These are phyloP conservation scores for Drosophila affinis DNA, from an alignment of 2,888 invertebrate species.

Conservation along the genomic window DNA sequence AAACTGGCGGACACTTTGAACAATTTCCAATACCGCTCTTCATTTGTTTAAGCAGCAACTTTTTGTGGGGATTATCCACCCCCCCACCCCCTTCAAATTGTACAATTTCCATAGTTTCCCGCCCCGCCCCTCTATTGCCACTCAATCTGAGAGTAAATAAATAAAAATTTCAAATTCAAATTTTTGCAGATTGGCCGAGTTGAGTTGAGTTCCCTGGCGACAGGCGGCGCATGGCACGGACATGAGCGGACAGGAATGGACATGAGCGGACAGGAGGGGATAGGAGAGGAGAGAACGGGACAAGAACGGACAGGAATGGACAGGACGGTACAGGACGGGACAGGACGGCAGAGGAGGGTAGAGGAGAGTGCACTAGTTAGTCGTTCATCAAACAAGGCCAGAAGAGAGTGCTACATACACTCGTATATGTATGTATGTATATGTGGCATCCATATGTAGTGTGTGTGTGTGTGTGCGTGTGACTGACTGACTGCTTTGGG, in stretches of 20 bases:
- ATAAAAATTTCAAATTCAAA: constrained; percentile 76
- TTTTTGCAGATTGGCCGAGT: constrained; percentile 72
- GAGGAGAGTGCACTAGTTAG: constrained; percentile 66
- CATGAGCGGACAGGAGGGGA: background rate
- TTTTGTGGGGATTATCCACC: constrained; percentile 31
- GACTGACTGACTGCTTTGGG: constrained; percentile 29
- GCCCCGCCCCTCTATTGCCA: constrained; percentile 4
- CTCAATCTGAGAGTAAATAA: constrained; percentile 59
- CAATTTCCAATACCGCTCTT: constrained; percentile 51
- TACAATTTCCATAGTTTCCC: constrained; percentile 27
- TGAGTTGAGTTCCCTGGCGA: constrained; percentile 52
- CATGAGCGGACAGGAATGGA: background rate
- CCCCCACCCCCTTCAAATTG: background rate
- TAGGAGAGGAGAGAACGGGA: too few relatives aligned
- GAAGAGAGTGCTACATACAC: constrained; percentile 23
- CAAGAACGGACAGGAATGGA: constrained; percentile 1
- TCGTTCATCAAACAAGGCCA: constrained; percentile 65
- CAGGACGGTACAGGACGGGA: constrained; percentile 11
- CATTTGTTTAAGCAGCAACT: constrained; percentile 73
- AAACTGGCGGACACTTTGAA: constrained; percentile 43
- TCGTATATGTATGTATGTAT: background rate
- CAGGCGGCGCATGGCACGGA: constrained; percentile 14
- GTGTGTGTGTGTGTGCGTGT: background rate
- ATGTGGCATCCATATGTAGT: constrained; percentile 6
- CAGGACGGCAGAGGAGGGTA: constrained; percentile 12